phyloP scores from a whole-genome alignment of 1,140 invertebrate species.

The Drosophila subobscura region DNA sequence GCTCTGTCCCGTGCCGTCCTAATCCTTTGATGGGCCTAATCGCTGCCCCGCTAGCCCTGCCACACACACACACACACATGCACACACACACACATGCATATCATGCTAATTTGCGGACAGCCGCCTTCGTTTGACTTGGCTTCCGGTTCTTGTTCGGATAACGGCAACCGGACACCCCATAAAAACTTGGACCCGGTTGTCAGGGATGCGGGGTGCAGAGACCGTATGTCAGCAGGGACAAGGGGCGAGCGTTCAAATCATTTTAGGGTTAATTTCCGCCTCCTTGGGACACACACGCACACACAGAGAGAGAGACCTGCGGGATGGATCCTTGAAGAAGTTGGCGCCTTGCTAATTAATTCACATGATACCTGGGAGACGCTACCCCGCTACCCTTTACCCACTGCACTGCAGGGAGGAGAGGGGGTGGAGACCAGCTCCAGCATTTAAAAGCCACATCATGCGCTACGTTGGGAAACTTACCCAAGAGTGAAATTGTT shows the following conservation, averaged over 20 bases:
- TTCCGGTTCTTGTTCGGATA: constrained; percentile 64
- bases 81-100: constrained; percentile 25
- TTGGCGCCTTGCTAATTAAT: constrained; percentile 59
- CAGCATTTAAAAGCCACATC: constrained; percentile 38
- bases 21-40: constrained; percentile 81
- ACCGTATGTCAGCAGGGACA: constrained; percentile 34
- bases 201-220: constrained; percentile 11
- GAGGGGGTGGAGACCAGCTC: no score
- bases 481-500: constrained; percentile 60
- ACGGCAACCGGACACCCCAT: constrained; percentile 76
- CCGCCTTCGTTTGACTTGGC: constrained; percentile 77
- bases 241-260: constrained; percentile 64
- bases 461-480: constrained; percentile 54
- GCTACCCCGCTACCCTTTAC: no score
- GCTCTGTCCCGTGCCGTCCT: constrained; percentile 27
- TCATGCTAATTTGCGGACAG: constrained; percentile 81
- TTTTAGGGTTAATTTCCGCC: constrained; percentile 75
- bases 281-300: constrained; percentile 18
- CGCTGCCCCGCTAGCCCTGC: constrained; percentile 40
- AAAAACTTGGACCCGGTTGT: constrained; percentile 53
- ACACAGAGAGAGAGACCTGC: neutral
- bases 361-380: constrained; percentile 72
- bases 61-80: constrained; percentile 16
- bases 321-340: constrained; percentile 2
- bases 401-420: no score